phyloP scores from a whole-genome alignment of 2,113 vertebrate species.

The Pseudopodoces humilis region DNA sequence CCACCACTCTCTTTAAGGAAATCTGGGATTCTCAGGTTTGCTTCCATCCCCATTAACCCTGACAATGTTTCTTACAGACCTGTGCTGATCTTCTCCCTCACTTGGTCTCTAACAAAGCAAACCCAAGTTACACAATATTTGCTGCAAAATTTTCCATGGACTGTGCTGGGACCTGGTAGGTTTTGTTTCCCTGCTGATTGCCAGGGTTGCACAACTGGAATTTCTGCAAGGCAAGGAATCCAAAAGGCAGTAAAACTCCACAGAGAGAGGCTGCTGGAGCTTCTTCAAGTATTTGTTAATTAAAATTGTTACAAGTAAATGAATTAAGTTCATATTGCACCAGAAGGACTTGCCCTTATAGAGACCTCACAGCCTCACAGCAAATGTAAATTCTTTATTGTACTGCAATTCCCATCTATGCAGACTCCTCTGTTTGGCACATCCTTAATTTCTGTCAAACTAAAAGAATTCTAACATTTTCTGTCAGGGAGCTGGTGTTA shows the following conservation, averaged over 20 bases:
- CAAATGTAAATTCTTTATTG: slow-evolving; percentile 12
- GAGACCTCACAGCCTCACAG: neutral
- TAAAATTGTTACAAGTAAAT: neutral
- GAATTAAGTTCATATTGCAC: neutral
- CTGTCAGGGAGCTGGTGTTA: slow-evolving; percentile 31
- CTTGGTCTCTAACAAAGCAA: neutral
- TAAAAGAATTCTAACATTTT: slow-evolving; percentile 37
- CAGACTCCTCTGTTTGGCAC: slow-evolving; percentile 42
- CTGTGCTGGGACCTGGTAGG: neutral
- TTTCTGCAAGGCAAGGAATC: slow-evolving; percentile 17
- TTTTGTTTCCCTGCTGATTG: neutral
- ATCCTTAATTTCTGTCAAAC: slow-evolving; percentile 47
- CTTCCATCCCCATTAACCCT: neutral
- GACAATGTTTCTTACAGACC: neutral
- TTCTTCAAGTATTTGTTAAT: slow-evolving; percentile 12
- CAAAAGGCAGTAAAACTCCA: neutral
- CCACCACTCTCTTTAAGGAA: neutral
- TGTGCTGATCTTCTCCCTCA: neutral
- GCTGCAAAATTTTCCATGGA: neutral
- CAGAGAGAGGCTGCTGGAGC: neutral
- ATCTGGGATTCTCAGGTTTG: neutral
- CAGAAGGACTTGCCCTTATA: neutral
- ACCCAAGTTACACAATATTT: neutral
- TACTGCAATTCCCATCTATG: neutral
- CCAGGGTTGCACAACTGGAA: neutral